These are phyloP conservation scores for Drosophila ezoana DNA, from an alignment of 2,888 invertebrate species.

Conservation along the genomic window DNA sequence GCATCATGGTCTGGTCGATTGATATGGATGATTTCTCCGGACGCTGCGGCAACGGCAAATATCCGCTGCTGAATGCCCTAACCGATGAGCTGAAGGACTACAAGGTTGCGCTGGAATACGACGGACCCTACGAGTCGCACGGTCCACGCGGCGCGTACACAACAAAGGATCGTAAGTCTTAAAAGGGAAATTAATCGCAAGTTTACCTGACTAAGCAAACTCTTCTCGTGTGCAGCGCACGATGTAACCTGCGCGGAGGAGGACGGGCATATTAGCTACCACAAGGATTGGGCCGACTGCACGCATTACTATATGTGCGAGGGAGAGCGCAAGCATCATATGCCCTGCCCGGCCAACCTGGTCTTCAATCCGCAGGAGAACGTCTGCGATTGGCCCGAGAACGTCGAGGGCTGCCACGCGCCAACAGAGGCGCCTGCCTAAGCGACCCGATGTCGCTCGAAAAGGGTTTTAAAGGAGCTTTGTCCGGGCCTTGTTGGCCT, in stretches of 20 bases:
- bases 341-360: conserved; percentile 96
- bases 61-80: conserved; percentile 94
- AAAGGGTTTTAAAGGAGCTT: conserved; percentile 3
- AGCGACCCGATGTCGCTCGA: conserved; percentile 12
- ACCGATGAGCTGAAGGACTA: conserved; percentile 93
- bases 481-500: conserved; percentile 2
- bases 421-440: conserved; percentile 88
- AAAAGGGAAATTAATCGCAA: too few species aligned
- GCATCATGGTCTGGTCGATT: conserved; percentile 98
- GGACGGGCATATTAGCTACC: conserved; percentile 97
- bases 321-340: conserved; percentile 97
- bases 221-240: conserved; percentile 87
- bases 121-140: conserved; percentile 93
- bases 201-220: background rate
- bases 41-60: conserved; percentile 95
- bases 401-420: conserved; percentile 93
- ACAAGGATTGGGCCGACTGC: conserved; percentile 95
- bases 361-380: conserved; percentile 97
- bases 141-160: conserved; percentile 91
- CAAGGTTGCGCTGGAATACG: conserved; percentile 92
- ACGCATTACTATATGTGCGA: conserved; percentile 98
- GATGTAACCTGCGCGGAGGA: conserved; percentile 96
- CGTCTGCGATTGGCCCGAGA: conserved; percentile 98
- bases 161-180: conserved; percentile 93
- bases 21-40: conserved; percentile 98